Base-by-base conservation (phyloP, 2,888 invertebrate genomes). In the Cataglyphis altisquamis region DNA sequence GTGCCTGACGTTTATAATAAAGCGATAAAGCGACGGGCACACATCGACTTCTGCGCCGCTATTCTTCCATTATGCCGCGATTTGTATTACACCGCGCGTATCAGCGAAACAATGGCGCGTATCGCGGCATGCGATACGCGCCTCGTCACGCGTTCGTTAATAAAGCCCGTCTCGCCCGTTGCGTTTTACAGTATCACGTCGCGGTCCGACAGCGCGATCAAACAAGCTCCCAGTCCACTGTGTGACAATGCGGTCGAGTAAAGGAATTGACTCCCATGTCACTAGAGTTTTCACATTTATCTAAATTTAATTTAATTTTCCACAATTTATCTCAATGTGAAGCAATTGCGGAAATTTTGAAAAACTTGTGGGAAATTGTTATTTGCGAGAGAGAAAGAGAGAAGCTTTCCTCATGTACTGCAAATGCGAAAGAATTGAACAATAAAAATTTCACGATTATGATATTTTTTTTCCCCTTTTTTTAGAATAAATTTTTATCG, bases 71-170 rank as follows among this genome's bases (percentile, higher is more conserved):
- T 78, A 78, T 78, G 60, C 45, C 45, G 21, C 70, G 60, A 78
- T 78, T 78, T 78, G 78, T 78, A 78, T 78, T 78, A 78, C 78
- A 78, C 70, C 78, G 70, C 57, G 70, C 78, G 45, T 70, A 78
- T 78, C 70, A 78, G 60, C 32, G 45, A 70, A 21, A 78, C 78
- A 78, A 78, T 78, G 36, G 70, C 45, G 68, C 55, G n/a, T 57
- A 77, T 77, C 77, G 41, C 29, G 12, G 21, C 15, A 15, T 21
- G 21, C 21, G 73, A 74, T 29, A 32, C n/a, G 32, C 62, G 45
- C 36, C 66, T 12, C 39, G 55, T 57, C 52, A 52, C 39, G 39
- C 60, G 60, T 45, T 70, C 60, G 32, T 78, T 78, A 70, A 78
- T 78, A 60, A 70, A 70, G 67, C n/a, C 29, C 5, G 25, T 12